A percentile compares a stretch with the other conserved stretches of the same genome.
These are phyloP conservation scores for Eutolmus rufibarbis DNA, from an alignment of 2,888 invertebrate genomes.

Conservation along the genomic window DNA sequence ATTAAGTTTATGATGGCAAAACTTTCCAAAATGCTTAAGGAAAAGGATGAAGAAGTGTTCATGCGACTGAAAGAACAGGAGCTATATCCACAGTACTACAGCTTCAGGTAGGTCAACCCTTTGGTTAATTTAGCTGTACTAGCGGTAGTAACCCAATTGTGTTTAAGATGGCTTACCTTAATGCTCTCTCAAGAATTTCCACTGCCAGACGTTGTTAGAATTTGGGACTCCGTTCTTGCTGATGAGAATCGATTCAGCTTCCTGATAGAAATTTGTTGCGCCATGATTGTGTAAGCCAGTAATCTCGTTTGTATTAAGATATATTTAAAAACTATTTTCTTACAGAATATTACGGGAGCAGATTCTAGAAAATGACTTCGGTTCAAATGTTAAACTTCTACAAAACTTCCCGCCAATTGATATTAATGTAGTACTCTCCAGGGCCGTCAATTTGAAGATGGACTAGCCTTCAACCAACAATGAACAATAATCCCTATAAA, in stretches of 20 bases:
- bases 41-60: conserved; percentile 80
- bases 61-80: conserved; percentile 81
- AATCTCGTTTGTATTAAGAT: neutral
- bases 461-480: conserved; percentile 21
- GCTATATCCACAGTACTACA: conserved; percentile 93
- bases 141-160: conserved; percentile 8
- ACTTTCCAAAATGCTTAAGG: conserved; percentile 77
- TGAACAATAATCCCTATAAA: neutral
- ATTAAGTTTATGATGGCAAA: conserved; percentile 90
- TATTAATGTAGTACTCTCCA: conserved; percentile 81
- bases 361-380: conserved; percentile 88
- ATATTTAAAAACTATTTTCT: neutral
- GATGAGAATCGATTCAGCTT: conserved; percentile 90
- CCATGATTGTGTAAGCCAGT: conserved; percentile 92
- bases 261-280: conserved; percentile 90
- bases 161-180: conserved; percentile 89
- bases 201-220: conserved; percentile 93
- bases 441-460: conserved; percentile 67
- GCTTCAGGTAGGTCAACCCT: conserved; percentile 74
- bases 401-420: conserved; percentile 93
- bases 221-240: conserved; percentile 97
- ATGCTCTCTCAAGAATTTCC: conserved; percentile 97
- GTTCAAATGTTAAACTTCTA: conserved; percentile 89
- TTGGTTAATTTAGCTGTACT: neutral
- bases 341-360: conserved; percentile 82